Evolutionary conservation across 30 jellyfish, hydroid and myxozoan genomes (phyloP).

Genomic region (Hydra vulgaris): DNA sequence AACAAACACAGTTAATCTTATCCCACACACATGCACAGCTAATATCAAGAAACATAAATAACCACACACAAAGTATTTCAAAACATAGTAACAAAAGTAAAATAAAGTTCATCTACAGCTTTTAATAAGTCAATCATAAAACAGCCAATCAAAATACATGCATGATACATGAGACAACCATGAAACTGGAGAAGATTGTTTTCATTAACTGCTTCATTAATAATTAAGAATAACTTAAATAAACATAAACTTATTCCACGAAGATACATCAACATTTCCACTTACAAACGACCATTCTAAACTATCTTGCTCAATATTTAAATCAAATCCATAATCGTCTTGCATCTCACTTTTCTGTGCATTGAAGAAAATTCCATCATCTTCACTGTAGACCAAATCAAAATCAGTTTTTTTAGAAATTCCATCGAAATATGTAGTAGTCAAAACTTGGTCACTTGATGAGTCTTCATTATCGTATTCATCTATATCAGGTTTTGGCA

Average conservation of each 20-base stretch:
- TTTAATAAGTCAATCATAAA: too few species aligned
- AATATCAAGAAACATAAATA: too few species aligned
- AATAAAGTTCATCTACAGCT: too few species aligned
- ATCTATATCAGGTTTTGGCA: not conserved
- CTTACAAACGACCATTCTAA: slow-evolving; percentile 4
- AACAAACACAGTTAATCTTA: too few species aligned
- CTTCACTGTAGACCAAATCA: not conserved
- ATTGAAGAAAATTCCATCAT: not conserved
- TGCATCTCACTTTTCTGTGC: not conserved
- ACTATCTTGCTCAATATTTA: slow-evolving; percentile 8
- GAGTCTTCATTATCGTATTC: not conserved
- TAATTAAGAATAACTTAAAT: not conserved
- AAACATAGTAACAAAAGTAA: too few species aligned
- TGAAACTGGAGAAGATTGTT: too few species aligned
- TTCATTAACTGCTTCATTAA: too few species aligned
- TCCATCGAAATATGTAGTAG: too few species aligned
- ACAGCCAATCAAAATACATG: too few species aligned
- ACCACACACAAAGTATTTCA: too few species aligned
- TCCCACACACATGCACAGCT: too few species aligned
- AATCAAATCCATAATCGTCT: slow-evolving; percentile 2
- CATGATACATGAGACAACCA: too few species aligned
- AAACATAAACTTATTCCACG: not conserved
- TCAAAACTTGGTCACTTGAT: not conserved
- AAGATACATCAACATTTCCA: not conserved
- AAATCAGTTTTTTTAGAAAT: not conserved